These are phyloP conservation scores for Elegia similella DNA, from an alignment of 2,888 invertebrate genomes.

Conservation along the genomic window DNA sequence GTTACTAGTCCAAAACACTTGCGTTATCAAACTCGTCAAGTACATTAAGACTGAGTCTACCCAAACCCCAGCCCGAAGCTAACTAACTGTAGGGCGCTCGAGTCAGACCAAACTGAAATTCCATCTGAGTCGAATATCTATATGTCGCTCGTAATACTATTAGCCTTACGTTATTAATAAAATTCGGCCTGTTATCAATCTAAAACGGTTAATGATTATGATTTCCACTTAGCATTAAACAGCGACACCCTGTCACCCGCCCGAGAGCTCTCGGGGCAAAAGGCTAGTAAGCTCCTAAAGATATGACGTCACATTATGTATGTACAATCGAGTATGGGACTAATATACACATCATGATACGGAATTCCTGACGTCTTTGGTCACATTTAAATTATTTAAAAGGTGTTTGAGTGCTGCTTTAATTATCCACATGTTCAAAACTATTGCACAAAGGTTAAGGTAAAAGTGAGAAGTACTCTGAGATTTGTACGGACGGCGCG, in stretches of 20 bases:
- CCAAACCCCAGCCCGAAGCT: conserved; percentile 1
- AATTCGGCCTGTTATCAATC: conserved; percentile 37
- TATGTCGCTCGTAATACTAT: conserved; percentile 24
- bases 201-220: conserved; percentile 64
- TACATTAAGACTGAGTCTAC: not conserved
- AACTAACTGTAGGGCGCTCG: not conserved
- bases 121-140: conserved; percentile 6
- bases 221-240: conserved; percentile 73
- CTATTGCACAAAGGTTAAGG: conserved; percentile 15
- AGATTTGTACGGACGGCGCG: conserved; percentile 64
- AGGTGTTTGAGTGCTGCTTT: not conserved
- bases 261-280: conserved; percentile 74
- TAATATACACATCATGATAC: conserved; percentile 37
- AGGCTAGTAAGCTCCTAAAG: conserved; percentile 81
- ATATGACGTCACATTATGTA: conserved; percentile 73
- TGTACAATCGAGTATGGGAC: conserved; percentile 59
- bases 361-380: conserved; percentile 27
- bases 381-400: not conserved
- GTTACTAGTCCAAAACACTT: not conserved
- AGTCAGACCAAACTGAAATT: not conserved
- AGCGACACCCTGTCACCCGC: conserved; percentile 80
- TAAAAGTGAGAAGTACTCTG: conserved; percentile 33
- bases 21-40: conserved; percentile 1
- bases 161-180: conserved; percentile 27
- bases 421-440: conserved; percentile 20